A percentile compares a stretch with the other conserved stretches of the same genome.
These are phyloP conservation scores for Apis mellifera DNA, from an alignment of 1,140 invertebrate genomes.

Conservation along the genomic window Amel_HAv3.1 CM009932.2:10847001-10847500, in stretches of 20 bases:
- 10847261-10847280: constrained; percentile 50
- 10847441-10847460: constrained; percentile 16
- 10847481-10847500: constrained; percentile 8
- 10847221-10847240: constrained; percentile 51
- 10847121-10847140: constrained; percentile 7
- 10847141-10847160: constrained; percentile 45
- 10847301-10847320: constrained; percentile 50
- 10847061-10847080: constrained; percentile 58
- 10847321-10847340: not conserved
- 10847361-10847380: constrained; percentile 48
- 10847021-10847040: constrained; percentile 47
- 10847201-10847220: constrained; percentile 61
- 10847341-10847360: constrained; percentile 56
- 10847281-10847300: constrained; percentile 59
- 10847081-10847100: constrained; percentile 35
- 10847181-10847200: not conserved
- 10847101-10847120: constrained; percentile 5
- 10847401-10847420: constrained; percentile 31
- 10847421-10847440: constrained; percentile 43
- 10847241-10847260: constrained; percentile 44
- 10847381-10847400: constrained; percentile 33
- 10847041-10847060: constrained; percentile 37
- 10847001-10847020: constrained; percentile 23
- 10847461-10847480: constrained; percentile 32
- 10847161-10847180: not conserved